These are phyloP conservation scores for Panulirus ornatus DNA, from an alignment of 1,140 invertebrate genomes.

Conservation along the genomic window DNA sequence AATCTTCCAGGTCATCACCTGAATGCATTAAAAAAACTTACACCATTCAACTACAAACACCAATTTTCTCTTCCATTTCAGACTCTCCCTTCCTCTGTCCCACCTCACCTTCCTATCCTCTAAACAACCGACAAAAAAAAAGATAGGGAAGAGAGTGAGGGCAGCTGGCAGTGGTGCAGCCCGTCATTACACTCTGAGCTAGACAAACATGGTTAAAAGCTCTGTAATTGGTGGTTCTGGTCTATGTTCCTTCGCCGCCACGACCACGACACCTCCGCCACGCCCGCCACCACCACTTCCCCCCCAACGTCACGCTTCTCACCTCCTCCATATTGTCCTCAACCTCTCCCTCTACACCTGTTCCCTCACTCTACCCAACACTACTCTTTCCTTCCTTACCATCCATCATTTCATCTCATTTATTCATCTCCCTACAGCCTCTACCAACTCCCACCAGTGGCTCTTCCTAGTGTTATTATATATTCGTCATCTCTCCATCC, in stretches of 20 bases:
- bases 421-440: not conserved
- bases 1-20: no score
- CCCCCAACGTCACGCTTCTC: not conserved
- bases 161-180: no score
- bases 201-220: not conserved
- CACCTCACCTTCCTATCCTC: no score
- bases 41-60: no score
- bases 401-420: not conserved
- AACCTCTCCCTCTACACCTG: not conserved
- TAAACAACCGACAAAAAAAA: no score
- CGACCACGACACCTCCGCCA: not conserved
- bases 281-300: not conserved
- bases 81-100: not conserved
- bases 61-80: no score
- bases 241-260: not conserved
- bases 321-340: not conserved
- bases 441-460: not conserved
- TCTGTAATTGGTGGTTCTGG: not conserved
- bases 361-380: not conserved
- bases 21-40: no score
- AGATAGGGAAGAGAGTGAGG: not conserved
- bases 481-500: no score
- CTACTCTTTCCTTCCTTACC: not conserved
- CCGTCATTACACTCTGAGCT: not conserved
- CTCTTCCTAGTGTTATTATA: no score